These are phyloP conservation scores for Tineola bisselliella DNA, from an alignment of 2,888 invertebrate species.

Conservation along the genomic window DNA sequence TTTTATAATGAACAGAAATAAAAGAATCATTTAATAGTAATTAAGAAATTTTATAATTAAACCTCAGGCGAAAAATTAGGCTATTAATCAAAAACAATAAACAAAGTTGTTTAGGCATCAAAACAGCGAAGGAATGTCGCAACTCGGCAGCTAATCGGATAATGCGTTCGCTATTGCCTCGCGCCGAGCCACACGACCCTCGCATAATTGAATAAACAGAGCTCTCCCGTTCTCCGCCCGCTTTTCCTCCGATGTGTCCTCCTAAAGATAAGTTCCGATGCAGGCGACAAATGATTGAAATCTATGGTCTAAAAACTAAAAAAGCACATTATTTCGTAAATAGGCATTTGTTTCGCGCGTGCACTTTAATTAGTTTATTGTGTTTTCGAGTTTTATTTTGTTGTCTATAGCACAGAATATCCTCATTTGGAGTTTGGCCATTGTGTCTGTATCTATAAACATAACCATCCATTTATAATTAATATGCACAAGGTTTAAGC, in stretches of 20 bases:
- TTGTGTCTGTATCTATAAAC: too few species aligned
- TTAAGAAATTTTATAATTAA: slow-evolving; percentile 18
- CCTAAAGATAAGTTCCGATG: background rate
- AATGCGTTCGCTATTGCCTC: slow-evolving; percentile 31
- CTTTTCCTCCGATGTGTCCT: background rate
- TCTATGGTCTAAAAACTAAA: too few species aligned
- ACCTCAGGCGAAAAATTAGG: slow-evolving; percentile 13
- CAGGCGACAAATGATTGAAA: too few species aligned
- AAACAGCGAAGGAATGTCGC: slow-evolving; percentile 11
- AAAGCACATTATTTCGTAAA: too few species aligned
- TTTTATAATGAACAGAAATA: background rate
- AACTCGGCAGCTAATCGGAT: slow-evolving; percentile 30
- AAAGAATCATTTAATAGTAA: background rate
- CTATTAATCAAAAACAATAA: slow-evolving; percentile 13
- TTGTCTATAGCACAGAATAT: too few species aligned
- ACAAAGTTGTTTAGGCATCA: slow-evolving; percentile 22
- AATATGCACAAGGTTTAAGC: too few species aligned
- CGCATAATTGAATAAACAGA: slow-evolving; percentile 13
- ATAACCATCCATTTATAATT: too few species aligned
- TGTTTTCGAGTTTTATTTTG: too few species aligned
- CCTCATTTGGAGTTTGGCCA: too few species aligned
- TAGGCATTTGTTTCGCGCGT: too few species aligned
- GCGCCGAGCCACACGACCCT: slow-evolving; percentile 16
- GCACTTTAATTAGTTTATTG: too few species aligned
- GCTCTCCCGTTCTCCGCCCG: background rate